phyloP scores from a whole-genome alignment of 2,888 invertebrate species.

The Papilio demoleus region DNA sequence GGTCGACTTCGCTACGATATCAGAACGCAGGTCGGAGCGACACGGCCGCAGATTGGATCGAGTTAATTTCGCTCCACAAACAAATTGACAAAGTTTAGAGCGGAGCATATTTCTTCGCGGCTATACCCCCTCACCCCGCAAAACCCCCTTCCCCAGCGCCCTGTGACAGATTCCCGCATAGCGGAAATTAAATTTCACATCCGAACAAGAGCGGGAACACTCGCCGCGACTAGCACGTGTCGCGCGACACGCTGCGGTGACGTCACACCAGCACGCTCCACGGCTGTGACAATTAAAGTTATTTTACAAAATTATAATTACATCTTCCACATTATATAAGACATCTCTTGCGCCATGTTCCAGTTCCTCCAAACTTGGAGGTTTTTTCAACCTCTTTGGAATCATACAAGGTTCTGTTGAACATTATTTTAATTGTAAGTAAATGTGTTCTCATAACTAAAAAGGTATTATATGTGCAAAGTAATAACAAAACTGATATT shows the following conservation, averaged over 20 bases:
- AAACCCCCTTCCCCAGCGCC: slow-evolving; percentile 55
- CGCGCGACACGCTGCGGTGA: slow-evolving; percentile 53
- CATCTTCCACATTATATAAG: neutral
- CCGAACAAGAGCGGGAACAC: slow-evolving; percentile 77
- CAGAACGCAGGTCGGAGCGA: slow-evolving; percentile 69
- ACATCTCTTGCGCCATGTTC: neutral
- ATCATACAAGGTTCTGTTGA: no score
- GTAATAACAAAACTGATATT: neutral
- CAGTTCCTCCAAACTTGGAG: neutral
- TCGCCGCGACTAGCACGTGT: slow-evolving; percentile 74
- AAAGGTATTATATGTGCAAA: neutral
- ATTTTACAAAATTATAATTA: slow-evolving; percentile 17
- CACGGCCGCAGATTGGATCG: slow-evolving; percentile 81
- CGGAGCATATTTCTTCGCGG: slow-evolving; percentile 82
- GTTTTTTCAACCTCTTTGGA: no score
- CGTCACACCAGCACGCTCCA: slow-evolving; percentile 53
- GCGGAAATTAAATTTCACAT: slow-evolving; percentile 84
- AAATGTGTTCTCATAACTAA: no score
- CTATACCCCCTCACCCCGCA: slow-evolving; percentile 53
- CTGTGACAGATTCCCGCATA: slow-evolving; percentile 77
- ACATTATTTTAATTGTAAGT: no score
- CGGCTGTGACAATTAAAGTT: slow-evolving; percentile 25
- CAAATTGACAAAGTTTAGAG: slow-evolving; percentile 84
- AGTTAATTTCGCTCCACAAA: slow-evolving; percentile 84
- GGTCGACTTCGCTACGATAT: slow-evolving; percentile 58